Evolutionary conservation across 2,888 invertebrate genomes (phyloP).

Genomic region (Caenorhabditis sinica): DNA sequence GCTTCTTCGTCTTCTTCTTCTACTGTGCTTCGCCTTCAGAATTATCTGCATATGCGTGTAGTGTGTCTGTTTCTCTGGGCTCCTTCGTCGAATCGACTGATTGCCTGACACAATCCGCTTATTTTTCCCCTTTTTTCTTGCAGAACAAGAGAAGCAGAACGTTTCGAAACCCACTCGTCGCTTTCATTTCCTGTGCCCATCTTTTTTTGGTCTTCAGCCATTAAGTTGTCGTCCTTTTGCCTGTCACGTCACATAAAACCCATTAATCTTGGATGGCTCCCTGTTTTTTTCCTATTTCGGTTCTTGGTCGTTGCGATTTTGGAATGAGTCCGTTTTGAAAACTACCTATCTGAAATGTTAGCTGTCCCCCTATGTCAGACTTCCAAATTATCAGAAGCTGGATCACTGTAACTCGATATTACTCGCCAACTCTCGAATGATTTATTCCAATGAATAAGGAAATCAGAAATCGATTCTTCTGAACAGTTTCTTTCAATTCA

Average conservation of each 20-base stretch:
- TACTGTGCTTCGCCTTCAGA: slow-evolving; percentile 42
- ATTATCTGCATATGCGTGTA: slow-evolving; percentile 64
- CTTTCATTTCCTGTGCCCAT: slow-evolving; percentile 56
- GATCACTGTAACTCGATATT: too few species aligned
- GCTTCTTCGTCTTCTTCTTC: slow-evolving; percentile 40
- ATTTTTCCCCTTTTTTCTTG: slow-evolving; percentile 55
- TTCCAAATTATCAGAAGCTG: too few species aligned
- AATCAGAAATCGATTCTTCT: too few species aligned
- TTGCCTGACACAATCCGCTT: slow-evolving; percentile 66
- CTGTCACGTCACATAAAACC: slow-evolving; percentile 43
- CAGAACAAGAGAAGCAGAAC: slow-evolving; percentile 59
- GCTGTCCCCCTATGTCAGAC: too few species aligned
- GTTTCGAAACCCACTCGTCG: slow-evolving; percentile 55
- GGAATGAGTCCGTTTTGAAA: background rate
- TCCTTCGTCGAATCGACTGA: slow-evolving; percentile 61
- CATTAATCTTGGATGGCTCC: slow-evolving; percentile 39
- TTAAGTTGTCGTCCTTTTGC: slow-evolving; percentile 39
- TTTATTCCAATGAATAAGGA: too few species aligned
- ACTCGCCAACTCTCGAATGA: too few species aligned
- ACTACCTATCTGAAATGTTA: too few species aligned
- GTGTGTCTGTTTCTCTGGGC: slow-evolving; percentile 61
- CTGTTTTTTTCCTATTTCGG: background rate
- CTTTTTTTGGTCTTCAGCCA: slow-evolving; percentile 16
- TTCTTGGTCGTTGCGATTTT: background rate
- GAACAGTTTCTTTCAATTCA: too few species aligned